A percentile compares a stretch with the other conserved stretches of the same genome.
These are phyloP conservation scores for Brachyptera risi DNA, from an alignment of 2,888 invertebrate genomes.

Conservation along the genomic window DNA sequence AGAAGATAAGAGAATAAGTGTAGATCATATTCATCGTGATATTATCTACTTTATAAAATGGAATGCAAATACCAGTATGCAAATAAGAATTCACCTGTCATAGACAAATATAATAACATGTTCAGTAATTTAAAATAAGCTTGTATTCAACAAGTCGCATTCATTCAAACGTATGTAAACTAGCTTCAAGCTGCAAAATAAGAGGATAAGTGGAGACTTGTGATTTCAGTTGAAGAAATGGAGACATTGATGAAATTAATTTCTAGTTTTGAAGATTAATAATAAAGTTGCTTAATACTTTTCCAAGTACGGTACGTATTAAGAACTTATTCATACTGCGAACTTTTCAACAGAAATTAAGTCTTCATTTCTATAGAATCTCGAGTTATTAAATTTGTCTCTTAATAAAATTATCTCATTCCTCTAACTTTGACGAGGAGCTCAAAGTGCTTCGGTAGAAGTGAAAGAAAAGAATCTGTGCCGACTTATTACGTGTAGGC, in stretches of 20 bases:
- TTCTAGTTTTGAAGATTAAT: too few relatives aligned
- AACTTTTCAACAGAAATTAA: slow-evolving; percentile 12
- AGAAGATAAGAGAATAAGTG: too few relatives aligned
- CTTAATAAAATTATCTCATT: slow-evolving; percentile 15
- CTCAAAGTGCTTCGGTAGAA: background rate
- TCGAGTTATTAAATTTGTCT: slow-evolving; percentile 9
- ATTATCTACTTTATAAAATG: too few relatives aligned
- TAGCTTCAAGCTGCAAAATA: too few relatives aligned
- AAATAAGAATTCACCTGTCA: slow-evolving; percentile 12
- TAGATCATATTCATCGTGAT: too few relatives aligned
- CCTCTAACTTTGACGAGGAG: background rate
- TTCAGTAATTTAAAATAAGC: background rate
- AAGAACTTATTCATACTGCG: background rate
- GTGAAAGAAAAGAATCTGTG: background rate
- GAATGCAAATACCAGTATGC: too few relatives aligned
- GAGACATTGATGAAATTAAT: too few relatives aligned
- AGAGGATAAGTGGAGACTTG: too few relatives aligned
- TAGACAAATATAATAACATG: slow-evolving; percentile 18
- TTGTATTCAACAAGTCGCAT: slow-evolving; percentile 4
- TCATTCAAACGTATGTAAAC: too few relatives aligned
- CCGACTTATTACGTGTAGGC: background rate
- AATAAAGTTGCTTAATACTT: too few relatives aligned
- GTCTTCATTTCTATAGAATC: slow-evolving; percentile 5
- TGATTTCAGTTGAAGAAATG: too few relatives aligned
- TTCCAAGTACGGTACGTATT: too few relatives aligned